Percentiles rank a stretch among this genome's conserved stretches.
These are phyloP conservation scores for Dinocampus coccinellae DNA, from an alignment of 2,888 invertebrate genomes.

Conservation along the genomic window DNA sequence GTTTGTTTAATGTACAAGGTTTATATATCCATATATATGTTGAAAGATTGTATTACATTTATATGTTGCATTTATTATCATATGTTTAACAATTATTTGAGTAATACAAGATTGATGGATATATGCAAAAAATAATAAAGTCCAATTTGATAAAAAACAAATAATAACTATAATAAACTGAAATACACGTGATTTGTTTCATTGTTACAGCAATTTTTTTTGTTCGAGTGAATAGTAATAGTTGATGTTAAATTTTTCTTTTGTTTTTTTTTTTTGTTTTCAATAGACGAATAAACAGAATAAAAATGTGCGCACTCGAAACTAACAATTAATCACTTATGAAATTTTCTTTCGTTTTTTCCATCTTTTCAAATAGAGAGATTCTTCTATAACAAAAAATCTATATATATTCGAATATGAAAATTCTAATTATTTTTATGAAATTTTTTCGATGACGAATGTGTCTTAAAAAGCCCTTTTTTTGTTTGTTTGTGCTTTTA, in stretches of 20 bases:
- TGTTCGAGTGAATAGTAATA: neutral
- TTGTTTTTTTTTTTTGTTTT: neutral
- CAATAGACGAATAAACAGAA: neutral
- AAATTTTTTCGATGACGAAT: neutral
- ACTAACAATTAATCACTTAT: neutral
- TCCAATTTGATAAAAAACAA: neutral
- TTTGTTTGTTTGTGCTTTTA: neutral
- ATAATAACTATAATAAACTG: no score
- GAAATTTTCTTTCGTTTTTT: neutral
- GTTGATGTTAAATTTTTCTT: neutral
- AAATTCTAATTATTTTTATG: neutral
- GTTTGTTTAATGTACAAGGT: slow-evolving; percentile 7
- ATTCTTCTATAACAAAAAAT: slow-evolving; percentile 11
- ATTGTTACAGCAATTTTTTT: neutral
- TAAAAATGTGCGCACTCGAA: slow-evolving; percentile 17
- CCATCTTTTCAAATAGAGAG: slow-evolving; percentile 6
- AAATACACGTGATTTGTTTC: neutral
- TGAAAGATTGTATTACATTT: neutral
- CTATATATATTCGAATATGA: neutral
- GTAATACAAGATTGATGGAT: neutral
- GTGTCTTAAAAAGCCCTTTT: neutral
- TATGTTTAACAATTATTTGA: neutral
- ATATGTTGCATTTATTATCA: slow-evolving; percentile 2
- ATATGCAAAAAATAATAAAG: neutral
- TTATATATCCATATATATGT: neutral